These are phyloP conservation scores for Stegodyphus mimosarum DNA, from an alignment of 1,140 invertebrate species.

Conservation along the genomic window DNA sequence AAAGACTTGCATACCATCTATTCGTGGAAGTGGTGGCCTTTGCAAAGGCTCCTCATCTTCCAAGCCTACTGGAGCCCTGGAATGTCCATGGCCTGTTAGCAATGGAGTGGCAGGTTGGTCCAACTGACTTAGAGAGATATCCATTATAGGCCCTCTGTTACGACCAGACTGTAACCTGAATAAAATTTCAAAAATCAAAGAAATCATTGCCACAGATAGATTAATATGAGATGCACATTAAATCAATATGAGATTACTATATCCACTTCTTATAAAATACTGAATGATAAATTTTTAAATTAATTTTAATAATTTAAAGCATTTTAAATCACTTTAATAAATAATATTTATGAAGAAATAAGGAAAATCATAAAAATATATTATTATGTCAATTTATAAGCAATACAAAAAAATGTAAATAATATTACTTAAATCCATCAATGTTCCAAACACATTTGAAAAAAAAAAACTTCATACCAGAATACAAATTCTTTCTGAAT, in stretches of 20 bases:
- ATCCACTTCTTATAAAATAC: too few species aligned
- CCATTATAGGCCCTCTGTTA: slow-evolving; percentile 77
- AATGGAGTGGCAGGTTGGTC: slow-evolving; percentile 70
- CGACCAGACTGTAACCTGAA: slow-evolving; percentile 65
- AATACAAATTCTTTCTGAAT: too few species aligned
- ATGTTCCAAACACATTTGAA: too few species aligned
- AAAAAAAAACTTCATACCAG: too few species aligned
- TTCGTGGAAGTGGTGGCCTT: slow-evolving; percentile 83
- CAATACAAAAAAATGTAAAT: too few species aligned
- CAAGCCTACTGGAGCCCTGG: slow-evolving; percentile 63
- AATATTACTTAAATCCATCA: too few species aligned
- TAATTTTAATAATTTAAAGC: too few species aligned
- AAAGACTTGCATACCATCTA: slow-evolving; percentile 73
- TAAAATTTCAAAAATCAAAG: slow-evolving; percentile 7
- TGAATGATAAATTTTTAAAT: too few species aligned
- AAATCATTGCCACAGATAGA: not conserved
- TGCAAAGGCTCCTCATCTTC: slow-evolving; percentile 77
- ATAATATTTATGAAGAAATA: too few species aligned
- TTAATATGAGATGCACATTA: not conserved
- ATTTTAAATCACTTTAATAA: too few species aligned
- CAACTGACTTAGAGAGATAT: slow-evolving; percentile 75
- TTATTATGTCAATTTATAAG: too few species aligned
- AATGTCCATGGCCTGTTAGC: slow-evolving; percentile 63
- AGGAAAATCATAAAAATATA: too few species aligned
- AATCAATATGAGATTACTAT: not conserved